phyloP scores from a whole-genome alignment of 2,113 vertebrate genomes.

The Henicopernis longicauda region DNA sequence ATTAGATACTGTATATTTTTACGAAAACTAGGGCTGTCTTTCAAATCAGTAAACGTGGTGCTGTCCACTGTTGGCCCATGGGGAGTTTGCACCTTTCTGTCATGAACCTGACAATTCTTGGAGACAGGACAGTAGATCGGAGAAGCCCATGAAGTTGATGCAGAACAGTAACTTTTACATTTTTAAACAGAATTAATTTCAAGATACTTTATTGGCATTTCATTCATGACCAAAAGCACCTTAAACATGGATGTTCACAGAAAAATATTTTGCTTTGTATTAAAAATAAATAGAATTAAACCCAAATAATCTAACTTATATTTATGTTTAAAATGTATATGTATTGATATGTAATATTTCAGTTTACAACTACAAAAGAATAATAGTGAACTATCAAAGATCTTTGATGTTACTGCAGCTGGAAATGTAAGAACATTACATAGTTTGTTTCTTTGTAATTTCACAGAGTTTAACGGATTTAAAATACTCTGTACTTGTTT shows the following conservation, averaged over 20 bases:
- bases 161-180: not conserved
- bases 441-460: not conserved
- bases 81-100: not conserved
- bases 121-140: not conserved
- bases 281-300: not conserved
- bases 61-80: not conserved
- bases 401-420: not conserved
- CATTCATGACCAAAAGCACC: not conserved
- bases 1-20: not conserved
- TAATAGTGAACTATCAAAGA: not conserved
- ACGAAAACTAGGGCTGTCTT: not conserved
- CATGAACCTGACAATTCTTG: not conserved
- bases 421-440: not conserved
- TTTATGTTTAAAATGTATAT: not conserved
- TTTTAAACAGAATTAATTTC: not conserved
- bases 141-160: not conserved
- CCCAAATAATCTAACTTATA: not conserved
- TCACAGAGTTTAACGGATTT: not conserved
- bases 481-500: not conserved
- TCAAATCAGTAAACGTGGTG: not conserved
- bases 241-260: not conserved
- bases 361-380: not conserved
- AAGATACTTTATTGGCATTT: not conserved
- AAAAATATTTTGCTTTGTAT: not conserved
- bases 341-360: not conserved